A percentile compares a stretch with the other conserved stretches of the same genome.
Conservation (phyloP, 2,113 vertebrate species). For the Microtus montanus region DNA sequence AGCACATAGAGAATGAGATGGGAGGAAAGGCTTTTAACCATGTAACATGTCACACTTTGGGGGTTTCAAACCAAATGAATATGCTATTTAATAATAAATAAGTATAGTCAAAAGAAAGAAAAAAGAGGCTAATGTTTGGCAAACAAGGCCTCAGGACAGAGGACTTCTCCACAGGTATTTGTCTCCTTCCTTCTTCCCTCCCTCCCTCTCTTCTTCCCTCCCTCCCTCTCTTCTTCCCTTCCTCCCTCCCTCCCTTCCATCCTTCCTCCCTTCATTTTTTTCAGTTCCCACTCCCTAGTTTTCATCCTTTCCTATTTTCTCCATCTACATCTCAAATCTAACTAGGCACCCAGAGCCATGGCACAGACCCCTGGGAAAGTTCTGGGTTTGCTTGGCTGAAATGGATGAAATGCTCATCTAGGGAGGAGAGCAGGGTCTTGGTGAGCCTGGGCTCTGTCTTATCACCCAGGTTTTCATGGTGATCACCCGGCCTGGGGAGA, state of each 20-base stretch:
- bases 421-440: neutral
- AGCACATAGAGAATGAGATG: accelerated
- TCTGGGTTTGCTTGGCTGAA: neutral
- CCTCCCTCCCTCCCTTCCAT: no score
- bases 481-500: neutral
- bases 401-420: neutral
- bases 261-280: neutral
- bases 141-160: neutral
- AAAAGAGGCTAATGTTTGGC: neutral
- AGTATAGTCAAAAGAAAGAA: neutral
- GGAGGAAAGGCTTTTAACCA: neutral
- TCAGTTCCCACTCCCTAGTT: neutral
- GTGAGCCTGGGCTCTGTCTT: neutral
- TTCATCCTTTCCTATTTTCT: neutral
- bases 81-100: neutral
- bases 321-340: neutral
- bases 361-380: neutral
- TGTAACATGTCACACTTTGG: neutral
- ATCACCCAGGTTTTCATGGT: neutral
- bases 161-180: neutral
- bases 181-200: neutral
- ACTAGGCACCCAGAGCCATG: neutral
- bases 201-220: no score
- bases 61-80: neutral
- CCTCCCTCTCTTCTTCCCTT: no score